A percentile compares a stretch with the other conserved stretches of the same genome.
Evolutionary conservation across 1,140 invertebrate species (phyloP).

Genomic region (Drosophila parvula): DNA sequence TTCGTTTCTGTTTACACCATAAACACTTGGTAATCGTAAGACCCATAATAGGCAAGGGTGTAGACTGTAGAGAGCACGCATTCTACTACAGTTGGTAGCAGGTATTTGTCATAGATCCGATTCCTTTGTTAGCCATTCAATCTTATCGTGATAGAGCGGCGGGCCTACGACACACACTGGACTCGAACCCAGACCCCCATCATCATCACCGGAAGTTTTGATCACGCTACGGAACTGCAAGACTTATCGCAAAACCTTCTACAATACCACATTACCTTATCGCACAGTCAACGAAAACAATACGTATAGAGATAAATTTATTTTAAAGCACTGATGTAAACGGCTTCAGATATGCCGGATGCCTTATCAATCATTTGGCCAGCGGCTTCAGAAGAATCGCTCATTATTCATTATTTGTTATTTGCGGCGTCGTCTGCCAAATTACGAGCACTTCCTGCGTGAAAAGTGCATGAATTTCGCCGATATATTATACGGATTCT

Average conservation of each 20-base stretch:
- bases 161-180: slow-evolving; percentile 67
- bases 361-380: slow-evolving; percentile 10
- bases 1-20: slow-evolving; percentile 34
- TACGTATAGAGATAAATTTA: slow-evolving; percentile 43
- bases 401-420: slow-evolving; percentile 66
- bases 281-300: slow-evolving; percentile 27
- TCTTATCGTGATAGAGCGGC: slow-evolving; percentile 59
- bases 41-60: neutral
- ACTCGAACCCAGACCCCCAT: slow-evolving; percentile 35
- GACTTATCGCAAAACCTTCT: slow-evolving; percentile 50
- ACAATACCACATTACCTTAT: slow-evolving; percentile 25
- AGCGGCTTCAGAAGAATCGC: slow-evolving; percentile 46
- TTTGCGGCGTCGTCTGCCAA: slow-evolving; percentile 9
- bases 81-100: neutral
- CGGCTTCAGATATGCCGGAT: slow-evolving; percentile 26
- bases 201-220: slow-evolving; percentile 60
- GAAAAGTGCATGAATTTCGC: neutral
- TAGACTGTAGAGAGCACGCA: neutral
- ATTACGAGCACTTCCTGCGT: slow-evolving; percentile 31
- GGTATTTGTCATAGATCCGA: slow-evolving; percentile 38
- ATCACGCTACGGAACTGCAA: slow-evolving; percentile 53
- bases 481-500: neutral
- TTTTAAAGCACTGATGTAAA: slow-evolving; percentile 75
- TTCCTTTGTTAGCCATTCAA: slow-evolving; percentile 54
- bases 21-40: slow-evolving; percentile 33